Evolutionary conservation across 37 sponge, comb jelly and placozoan species (phyloP).

Genomic region (Chondrosia reniformis): DNA sequence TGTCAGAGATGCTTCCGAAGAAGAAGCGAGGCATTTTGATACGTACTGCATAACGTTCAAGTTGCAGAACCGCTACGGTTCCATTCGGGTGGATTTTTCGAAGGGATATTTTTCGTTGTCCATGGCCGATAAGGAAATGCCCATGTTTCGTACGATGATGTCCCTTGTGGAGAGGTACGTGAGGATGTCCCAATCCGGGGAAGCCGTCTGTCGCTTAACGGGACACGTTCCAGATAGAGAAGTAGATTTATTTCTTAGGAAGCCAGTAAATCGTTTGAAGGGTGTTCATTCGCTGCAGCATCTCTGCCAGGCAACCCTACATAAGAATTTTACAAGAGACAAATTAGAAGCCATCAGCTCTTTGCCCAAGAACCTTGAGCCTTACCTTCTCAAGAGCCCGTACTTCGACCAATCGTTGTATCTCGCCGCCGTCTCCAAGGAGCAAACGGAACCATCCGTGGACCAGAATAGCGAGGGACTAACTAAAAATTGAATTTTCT

Average conservation of each 20-base stretch:
- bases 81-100: constrained; percentile 62
- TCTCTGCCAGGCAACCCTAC: constrained; percentile 34
- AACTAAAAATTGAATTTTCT: no score
- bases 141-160: constrained; percentile 51
- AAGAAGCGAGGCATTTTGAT: constrained; percentile 22
- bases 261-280: constrained; percentile 42
- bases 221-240: constrained; percentile 34
- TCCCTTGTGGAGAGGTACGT: constrained; percentile 35
- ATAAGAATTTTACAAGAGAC: constrained; percentile 36
- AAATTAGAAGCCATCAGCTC: constrained; percentile 25
- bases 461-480: no score
- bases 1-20: constrained; percentile 47
- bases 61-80: constrained; percentile 44
- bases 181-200: constrained; percentile 28
- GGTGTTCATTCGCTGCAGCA: constrained; percentile 47
- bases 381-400: constrained; percentile 44
- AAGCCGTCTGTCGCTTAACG: constrained; percentile 55
- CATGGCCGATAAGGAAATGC: constrained; percentile 51
- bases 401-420: constrained; percentile 39
- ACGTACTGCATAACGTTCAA: constrained; percentile 73
- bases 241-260: constrained; percentile 38
- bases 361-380: constrained; percentile 35
- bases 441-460: no score
- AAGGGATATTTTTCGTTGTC: constrained; percentile 66
- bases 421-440: not conserved